Evolutionary conservation across 1,140 invertebrate genomes (phyloP), one percentile per base, ranked within the genome.

Genomic region (Scylla paramamosain): DNA sequence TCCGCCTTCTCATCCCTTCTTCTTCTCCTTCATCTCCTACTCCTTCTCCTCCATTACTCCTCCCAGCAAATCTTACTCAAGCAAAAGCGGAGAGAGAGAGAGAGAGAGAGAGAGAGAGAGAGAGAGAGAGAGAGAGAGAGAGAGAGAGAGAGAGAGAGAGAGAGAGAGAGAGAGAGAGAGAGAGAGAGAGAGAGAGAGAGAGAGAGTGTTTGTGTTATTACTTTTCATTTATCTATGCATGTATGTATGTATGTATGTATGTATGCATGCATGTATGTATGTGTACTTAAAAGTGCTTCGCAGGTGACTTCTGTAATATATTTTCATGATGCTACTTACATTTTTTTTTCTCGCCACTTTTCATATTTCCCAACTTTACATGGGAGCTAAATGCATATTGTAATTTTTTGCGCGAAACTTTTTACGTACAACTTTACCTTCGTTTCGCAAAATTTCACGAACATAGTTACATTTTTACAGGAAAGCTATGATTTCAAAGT

Each of bases 41-140:
- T 59, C 52, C 52, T 59, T 59, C 67, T 77, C 67, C 25, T 77
- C 25, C 67, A 77, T 77, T 77, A 77, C 67, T 77, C 20, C n/a
- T 77, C 1, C 67, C 67, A n/a, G n/a, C 10, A 2, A 77, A n/a
- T n/a, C 20, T 77, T 25, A 25, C 12, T 77, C 20, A n/a, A 7
- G n/a, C n/a, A 77, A 77, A n/a, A 77, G 67, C 6, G n/a, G 20
- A n/a, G 67, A 77, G 67, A 77, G 67, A 77, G 67, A 77, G 67
- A 77, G 67, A 77, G 67, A 77, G 67, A 77, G 67, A 77, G 67
- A 77, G 67, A 77, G 67, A 77, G 67, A 77, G 67, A 77, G 67
- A 77, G 67, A 77, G 67, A 77, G 67, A 77, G 67, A 77, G 67
- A 77, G 67, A 77, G 67, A 77, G 67, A 77, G 67, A 77, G 67